Base-by-base conservation (phyloP, 2,113 vertebrate species). In the Corythoichthys intestinalis region DNA sequence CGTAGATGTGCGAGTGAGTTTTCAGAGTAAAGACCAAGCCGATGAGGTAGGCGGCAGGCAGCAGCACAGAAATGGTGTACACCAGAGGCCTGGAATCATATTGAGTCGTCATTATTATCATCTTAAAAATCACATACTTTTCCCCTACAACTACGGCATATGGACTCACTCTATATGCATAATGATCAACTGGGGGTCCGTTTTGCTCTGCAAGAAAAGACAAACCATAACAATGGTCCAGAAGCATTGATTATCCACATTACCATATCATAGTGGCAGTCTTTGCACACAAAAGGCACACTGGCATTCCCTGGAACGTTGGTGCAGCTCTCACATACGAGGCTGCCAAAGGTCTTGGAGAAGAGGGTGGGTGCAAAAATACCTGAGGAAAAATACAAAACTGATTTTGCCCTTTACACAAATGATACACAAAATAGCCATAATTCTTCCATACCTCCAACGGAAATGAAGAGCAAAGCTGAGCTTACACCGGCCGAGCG, bases 301-400 rank as follows among this genome's bases (percentile, higher is more conserved):
- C 88, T 89, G 0, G 54, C 56, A 54, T 95, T 94, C 38, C 88
- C 90, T 4, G 91, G 88, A 39, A 87, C 0, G 0, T 88, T 93
- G 77, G 90, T 87, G 83, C 95, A 97, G 72, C 91, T 91, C 0
- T 92, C 93, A 1, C 95, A 97, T 9, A 95, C 77, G 88, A 96
- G 78, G 76, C 90, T 92, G 52, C 95, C 94, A 0, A 95, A 97
- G 2, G 92, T 91, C 86, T 97, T 97, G 56, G 94, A 94, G 88
- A 96, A 97, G 20, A 97, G 92, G 0, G 94, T 96, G 0, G 94
- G 95, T 14, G 95, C 94, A 67, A 96, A 96, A 39, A 95, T 93
- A 6, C 95, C 95, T 97, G 53, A 0, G 13, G 59, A 39, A 41
- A 1, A 11, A 61, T 1, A 41, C 0, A 17, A 39, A 41, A 17